These are phyloP conservation scores for Nomia melanderi DNA, from an alignment of 1,140 invertebrate species.

Conservation along the genomic window DNA sequence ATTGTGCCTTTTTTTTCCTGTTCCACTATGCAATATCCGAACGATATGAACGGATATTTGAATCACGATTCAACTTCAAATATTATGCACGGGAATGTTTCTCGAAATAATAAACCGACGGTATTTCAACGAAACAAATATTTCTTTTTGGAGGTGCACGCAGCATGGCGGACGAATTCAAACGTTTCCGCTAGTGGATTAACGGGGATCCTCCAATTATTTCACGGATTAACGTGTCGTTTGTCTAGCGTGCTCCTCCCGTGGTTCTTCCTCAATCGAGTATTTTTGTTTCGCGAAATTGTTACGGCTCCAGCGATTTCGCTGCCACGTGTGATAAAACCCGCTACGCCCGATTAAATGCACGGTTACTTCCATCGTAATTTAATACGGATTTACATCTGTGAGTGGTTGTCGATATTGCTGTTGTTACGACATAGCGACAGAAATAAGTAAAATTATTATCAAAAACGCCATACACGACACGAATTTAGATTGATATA, in stretches of 20 bases:
- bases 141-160: conserved; percentile 16
- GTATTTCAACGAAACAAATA: background rate
- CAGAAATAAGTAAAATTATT: background rate
- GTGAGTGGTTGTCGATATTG: background rate
- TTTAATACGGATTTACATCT: too few relatives aligned
- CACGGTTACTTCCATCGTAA: conserved; percentile 10
- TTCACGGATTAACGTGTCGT: conserved; percentile 65
- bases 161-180: conserved; percentile 36
- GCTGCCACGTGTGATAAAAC: background rate
- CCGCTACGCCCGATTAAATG: background rate
- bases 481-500: background rate
- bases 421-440: background rate
- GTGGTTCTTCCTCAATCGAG: conserved; percentile 39
- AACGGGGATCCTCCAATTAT: conserved; percentile 63
- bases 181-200: conserved; percentile 64
- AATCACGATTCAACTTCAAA: background rate
- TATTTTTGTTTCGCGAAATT: conserved; percentile 52
- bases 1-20: background rate
- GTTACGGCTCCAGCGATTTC: conserved; percentile 38
- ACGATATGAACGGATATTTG: background rate
- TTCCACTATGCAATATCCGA: background rate
- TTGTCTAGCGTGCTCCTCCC: conserved; percentile 42
- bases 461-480: background rate
- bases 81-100: background rate
- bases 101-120: background rate